A percentile compares a stretch with the other conserved stretches of the same genome.
Conservation (phyloP, 1,140 invertebrate genomes). For the Drosophila ambigua region DNA sequence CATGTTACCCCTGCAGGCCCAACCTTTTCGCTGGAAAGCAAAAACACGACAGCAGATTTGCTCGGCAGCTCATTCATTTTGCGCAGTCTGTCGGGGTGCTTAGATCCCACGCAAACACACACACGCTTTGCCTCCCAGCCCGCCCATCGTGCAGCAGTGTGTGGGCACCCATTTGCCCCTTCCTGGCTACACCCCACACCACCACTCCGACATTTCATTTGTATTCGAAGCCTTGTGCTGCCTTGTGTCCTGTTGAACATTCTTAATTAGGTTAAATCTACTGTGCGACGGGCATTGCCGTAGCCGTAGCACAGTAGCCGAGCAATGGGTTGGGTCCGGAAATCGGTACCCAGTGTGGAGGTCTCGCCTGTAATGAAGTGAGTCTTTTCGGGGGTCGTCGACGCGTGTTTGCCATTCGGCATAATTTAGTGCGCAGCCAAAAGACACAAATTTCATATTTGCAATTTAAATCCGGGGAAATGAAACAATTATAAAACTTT, state of each 20-base stretch:
- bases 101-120: slow-evolving; percentile 20
- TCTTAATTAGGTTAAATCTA: slow-evolving; percentile 84
- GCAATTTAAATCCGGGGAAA: slow-evolving; percentile 82
- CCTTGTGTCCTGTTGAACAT: slow-evolving; percentile 78
- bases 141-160: background rate
- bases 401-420: slow-evolving; percentile 61
- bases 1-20: slow-evolving; percentile 49
- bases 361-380: slow-evolving; percentile 42
- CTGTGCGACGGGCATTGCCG: slow-evolving; percentile 50
- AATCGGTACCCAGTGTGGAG: slow-evolving; percentile 8
- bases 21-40: slow-evolving; percentile 65
- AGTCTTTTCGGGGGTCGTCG: slow-evolving; percentile 18
- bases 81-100: slow-evolving; percentile 65
- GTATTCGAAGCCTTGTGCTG: slow-evolving; percentile 78
- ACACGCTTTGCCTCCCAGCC: background rate
- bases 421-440: slow-evolving; percentile 63
- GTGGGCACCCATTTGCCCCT: background rate
- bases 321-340: slow-evolving; percentile 28
- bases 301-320: background rate
- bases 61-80: slow-evolving; percentile 80
- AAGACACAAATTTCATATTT: slow-evolving; percentile 77
- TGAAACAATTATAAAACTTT: slow-evolving; percentile 83
- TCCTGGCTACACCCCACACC: background rate
- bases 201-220: slow-evolving; percentile 70
- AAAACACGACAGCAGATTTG: slow-evolving; percentile 76